phyloP scores from a whole-genome alignment of 2,797 vertebrate genomes.

The Myioborus melanocephalus region DNA sequence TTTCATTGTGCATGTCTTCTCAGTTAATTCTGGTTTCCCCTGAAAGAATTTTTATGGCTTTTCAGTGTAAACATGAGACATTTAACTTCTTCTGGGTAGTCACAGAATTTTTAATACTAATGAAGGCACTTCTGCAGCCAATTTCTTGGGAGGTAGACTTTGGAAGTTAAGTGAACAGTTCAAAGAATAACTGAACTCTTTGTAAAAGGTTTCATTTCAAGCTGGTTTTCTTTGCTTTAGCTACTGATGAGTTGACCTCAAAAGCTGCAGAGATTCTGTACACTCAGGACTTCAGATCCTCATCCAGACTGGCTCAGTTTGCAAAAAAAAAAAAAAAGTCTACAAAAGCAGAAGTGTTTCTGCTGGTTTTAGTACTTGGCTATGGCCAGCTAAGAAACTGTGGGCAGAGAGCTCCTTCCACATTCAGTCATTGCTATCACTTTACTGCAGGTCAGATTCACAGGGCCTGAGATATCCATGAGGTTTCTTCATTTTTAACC shows the following conservation, averaged over 20 bases:
- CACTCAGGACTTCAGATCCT: constrained; percentile 24
- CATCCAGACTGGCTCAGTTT: neutral
- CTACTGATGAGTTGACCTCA: constrained; percentile 19
- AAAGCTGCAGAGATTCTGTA: constrained; percentile 12
- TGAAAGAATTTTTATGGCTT: neutral
- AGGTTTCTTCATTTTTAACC: neutral
- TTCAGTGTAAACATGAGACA: neutral
- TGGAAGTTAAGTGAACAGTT: neutral
- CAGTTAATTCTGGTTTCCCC: neutral
- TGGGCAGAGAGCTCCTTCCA: neutral
- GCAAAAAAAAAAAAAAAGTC: neutral
- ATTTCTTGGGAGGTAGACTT: neutral
- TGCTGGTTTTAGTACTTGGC: neutral
- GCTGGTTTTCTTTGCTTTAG: neutral
- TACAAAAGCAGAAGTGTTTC: constrained; percentile 35
- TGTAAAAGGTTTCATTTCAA: neutral
- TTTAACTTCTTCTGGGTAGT: neutral
- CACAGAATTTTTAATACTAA: neutral
- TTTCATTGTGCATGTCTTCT: neutral
- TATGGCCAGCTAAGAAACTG: neutral
- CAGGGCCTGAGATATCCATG: neutral
- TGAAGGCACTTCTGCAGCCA: neutral
- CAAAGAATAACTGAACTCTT: constrained; percentile 14
- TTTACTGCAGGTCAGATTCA: neutral
- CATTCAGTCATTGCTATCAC: neutral